A percentile compares a stretch with the other conserved stretches of the same genome.
These are phyloP conservation scores for Melipona bicolor DNA, from an alignment of 2,888 invertebrate genomes.

Conservation along the genomic window DNA sequence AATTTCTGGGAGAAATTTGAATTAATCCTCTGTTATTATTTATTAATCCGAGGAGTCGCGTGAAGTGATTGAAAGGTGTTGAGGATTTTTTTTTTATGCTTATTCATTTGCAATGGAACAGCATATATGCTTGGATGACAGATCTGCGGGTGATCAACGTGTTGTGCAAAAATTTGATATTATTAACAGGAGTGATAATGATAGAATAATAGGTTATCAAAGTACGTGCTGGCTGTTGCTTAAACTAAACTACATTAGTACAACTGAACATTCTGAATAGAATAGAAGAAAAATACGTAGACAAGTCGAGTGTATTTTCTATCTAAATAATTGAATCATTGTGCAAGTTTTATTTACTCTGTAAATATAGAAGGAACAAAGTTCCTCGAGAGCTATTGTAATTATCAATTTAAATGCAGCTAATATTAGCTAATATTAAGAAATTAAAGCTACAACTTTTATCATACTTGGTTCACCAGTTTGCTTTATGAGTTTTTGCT, in stretches of 20 bases:
- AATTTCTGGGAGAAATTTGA: neutral
- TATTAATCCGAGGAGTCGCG: neutral
- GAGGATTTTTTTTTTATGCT: neutral
- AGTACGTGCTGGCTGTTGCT: neutral
- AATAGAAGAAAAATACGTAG: neutral
- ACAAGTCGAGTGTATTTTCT: neutral
- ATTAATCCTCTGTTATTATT: neutral
- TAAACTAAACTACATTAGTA: neutral
- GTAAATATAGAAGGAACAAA: no score
- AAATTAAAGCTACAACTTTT: no score
- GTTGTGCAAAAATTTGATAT: neutral
- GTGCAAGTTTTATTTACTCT: no score
- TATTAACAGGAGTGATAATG: neutral
- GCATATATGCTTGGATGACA: neutral
- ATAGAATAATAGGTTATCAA: neutral
- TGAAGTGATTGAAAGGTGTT: neutral
- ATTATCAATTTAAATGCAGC: no score
- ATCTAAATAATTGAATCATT: neutral
- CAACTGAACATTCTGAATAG: neutral
- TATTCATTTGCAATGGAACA: neutral
- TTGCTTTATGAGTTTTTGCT: neutral
- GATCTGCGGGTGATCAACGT: neutral
- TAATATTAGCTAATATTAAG: no score
- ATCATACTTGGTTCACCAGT: neutral
- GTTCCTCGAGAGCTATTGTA: no score